Conservation (phyloP, 1,140 invertebrate genomes). For the Euwallacea fornicatus region DNA sequence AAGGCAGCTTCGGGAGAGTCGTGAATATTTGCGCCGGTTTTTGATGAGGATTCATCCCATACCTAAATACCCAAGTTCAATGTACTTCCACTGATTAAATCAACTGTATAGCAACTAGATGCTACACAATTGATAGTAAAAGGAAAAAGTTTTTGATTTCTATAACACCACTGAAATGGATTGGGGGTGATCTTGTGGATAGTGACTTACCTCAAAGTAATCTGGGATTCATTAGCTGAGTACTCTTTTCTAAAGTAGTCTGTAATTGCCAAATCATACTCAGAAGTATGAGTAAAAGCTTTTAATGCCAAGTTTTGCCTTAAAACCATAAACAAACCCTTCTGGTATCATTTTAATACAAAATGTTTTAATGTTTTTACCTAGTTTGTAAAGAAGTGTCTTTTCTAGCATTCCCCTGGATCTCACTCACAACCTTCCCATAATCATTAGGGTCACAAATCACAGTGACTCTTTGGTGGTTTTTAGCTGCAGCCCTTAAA, state of each 20-base stretch:
- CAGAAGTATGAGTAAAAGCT: slow-evolving; percentile 94
- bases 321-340: slow-evolving; percentile 25
- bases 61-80: slow-evolving; percentile 57
- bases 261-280: slow-evolving; percentile 92
- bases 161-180: not conserved
- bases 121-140: not conserved
- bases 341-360: not conserved
- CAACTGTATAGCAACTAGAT: not conserved
- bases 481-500: slow-evolving; percentile 94
- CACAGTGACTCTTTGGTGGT: slow-evolving; percentile 93
- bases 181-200: not conserved
- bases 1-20: slow-evolving; percentile 75
- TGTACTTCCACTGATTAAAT: not conserved
- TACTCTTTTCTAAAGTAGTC: slow-evolving; percentile 95
- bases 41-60: slow-evolving; percentile 98
- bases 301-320: slow-evolving; percentile 82
- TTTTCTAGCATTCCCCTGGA: slow-evolving; percentile 59
- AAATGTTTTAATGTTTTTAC: slow-evolving; percentile 52
- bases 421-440: slow-evolving; percentile 69
- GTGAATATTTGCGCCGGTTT: slow-evolving; percentile 94
- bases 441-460: slow-evolving; percentile 94
- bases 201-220: slow-evolving; percentile 63
- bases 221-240: slow-evolving; percentile 73
- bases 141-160: not conserved
- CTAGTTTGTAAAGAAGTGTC: slow-evolving; percentile 75